Base-by-base conservation (phyloP, 2,888 invertebrate genomes). In the Psococerastis gibbosa region DNA sequence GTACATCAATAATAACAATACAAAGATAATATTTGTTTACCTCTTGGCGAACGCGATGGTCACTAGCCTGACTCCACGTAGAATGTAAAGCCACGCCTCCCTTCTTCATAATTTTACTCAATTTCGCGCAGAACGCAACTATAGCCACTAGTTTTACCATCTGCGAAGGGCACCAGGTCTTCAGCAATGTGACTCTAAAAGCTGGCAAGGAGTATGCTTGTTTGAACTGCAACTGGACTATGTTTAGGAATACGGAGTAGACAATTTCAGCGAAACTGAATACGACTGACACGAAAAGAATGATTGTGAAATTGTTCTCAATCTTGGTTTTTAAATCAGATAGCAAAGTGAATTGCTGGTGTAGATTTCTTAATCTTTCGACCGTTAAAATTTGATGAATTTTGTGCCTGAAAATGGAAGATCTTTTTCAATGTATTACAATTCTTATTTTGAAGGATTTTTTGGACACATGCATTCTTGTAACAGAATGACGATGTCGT, bases 241-340 rank as follows among this genome's bases (percentile, higher is more conserved):
- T 38, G 20, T 38, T 38, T 5, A 38, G 22, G 22, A 38, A 38
- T 38, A 38, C 38, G 5, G 20, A 15, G 22, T 18, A 38, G 5
- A 38, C 38, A 5, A 38, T 15, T 20, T 38, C 35, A 8, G 8
- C 35, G 18, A 34, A 34, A 9, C 8, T 15, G 35, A 8, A 34
- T 8, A 15, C 35, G 8, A 34, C 18, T 6, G 35, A 9, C 8
- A 15, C 15, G 13, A 34, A 15, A 9, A 34, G 15, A 6, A 9
- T 8, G 16, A 13, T 8, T 9, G 35, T 16, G 31, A 11, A 31
- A 9, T 11, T 52, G 57, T 50, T 58, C 55, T 54, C 54, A 57
- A 54, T 58, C 59, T 51, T 53, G 58, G 52, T 57, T 59, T 50
- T 60, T 50, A 52, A 35, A 51, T 47, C 49, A 46, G 49, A 50